phyloP scores from a whole-genome alignment of 2,888 invertebrate species.

The Lepidochrysops patricia region DNA sequence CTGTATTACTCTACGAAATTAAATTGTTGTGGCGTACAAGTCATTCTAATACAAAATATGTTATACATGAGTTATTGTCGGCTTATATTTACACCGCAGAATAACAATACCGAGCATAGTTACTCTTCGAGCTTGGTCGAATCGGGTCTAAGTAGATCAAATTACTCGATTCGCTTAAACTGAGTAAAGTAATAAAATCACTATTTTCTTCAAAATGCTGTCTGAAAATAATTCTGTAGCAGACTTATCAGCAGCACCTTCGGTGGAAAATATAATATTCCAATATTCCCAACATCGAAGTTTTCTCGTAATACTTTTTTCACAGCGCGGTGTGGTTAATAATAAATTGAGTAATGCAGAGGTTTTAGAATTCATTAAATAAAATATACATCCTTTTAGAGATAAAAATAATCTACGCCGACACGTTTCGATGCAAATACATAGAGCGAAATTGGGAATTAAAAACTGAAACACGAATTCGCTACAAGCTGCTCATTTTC shows the following conservation, averaged over 20 bases:
- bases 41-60: too few relatives aligned
- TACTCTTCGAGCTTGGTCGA: too few relatives aligned
- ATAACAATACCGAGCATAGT: too few relatives aligned
- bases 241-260: neutral
- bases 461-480: neutral
- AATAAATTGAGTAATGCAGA: constrained; percentile 12
- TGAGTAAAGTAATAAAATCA: neutral
- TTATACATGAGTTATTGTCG: too few relatives aligned
- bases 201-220: neutral
- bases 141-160: too few relatives aligned
- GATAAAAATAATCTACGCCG: neutral
- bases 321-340: constrained; percentile 8
- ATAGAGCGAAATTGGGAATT: neutral
- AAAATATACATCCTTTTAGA: constrained; percentile 10
- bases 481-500: neutral
- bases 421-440: neutral
- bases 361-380: constrained; percentile 13
- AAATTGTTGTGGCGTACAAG: too few relatives aligned
- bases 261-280: neutral
- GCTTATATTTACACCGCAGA: too few relatives aligned
- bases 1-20: too few relatives aligned
- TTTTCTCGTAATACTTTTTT: constrained; percentile 10
- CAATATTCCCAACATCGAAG: neutral
- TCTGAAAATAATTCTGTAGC: neutral
- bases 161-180: constrained; percentile 21